These are phyloP conservation scores for Brachymystax lenok DNA, from an alignment of 2,797 vertebrate species.

Conservation along the genomic window DNA sequence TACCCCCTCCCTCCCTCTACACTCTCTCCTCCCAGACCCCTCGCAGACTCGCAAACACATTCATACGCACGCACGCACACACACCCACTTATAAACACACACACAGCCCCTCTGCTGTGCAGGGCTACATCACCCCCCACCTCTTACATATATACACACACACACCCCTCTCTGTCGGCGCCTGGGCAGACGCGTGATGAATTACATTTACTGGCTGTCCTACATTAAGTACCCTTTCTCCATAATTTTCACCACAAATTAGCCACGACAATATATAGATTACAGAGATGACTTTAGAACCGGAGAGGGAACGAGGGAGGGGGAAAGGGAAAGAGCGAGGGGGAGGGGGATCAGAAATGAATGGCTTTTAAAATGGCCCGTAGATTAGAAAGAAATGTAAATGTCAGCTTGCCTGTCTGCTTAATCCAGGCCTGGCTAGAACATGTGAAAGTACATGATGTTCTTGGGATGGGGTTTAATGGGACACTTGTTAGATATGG, in stretches of 20 bases:
- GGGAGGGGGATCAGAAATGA: conserved; percentile 47
- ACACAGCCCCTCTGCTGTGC: neutral
- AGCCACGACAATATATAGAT: conserved; percentile 81
- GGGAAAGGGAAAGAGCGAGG: neutral
- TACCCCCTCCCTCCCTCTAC: too few relatives aligned
- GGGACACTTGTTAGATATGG: conserved; percentile 19
- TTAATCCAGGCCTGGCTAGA: conserved; percentile 25
- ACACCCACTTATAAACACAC: neutral
- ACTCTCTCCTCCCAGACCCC: conserved; percentile 24
- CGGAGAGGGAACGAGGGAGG: neutral
- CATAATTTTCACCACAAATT: conserved; percentile 85
- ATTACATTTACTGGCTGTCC: conserved; percentile 87
- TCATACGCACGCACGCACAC: neutral
- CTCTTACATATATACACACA: neutral
- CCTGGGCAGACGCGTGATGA: conserved; percentile 78
- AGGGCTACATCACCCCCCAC: neutral
- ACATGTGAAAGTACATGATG: conserved; percentile 38
- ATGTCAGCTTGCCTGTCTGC: conserved; percentile 24
- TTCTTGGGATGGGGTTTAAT: conserved; percentile 37
- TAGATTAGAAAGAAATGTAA: conserved; percentile 33
- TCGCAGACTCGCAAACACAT: conserved; percentile 56
- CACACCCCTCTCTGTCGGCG: conserved; percentile 45
- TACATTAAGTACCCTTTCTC: conserved; percentile 86
- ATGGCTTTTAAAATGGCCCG: conserved; percentile 70
- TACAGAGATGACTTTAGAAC: conserved; percentile 70